Percentiles rank a stretch among this genome's conserved stretches.
Evolutionary conservation across 2,797 vertebrate genomes (phyloP).

Genomic region (Lithobates sylvaticus): DNA sequence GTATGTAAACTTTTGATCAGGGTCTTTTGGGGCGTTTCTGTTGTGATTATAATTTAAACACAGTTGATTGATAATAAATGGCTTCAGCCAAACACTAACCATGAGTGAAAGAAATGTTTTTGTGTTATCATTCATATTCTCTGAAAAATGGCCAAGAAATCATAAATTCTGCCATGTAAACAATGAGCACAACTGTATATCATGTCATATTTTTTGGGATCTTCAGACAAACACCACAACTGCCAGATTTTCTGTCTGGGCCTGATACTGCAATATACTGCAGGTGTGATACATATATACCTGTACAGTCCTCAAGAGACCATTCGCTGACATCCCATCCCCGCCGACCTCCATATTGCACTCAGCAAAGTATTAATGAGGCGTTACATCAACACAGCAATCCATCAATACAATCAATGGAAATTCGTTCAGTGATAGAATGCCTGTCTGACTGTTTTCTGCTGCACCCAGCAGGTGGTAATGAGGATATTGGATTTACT

Average conservation of each 20-base stretch:
- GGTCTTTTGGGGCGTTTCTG: too few species aligned
- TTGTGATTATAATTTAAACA: too few species aligned
- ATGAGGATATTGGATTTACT: conserved; percentile 1
- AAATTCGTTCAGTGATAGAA: background rate
- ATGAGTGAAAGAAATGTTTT: too few species aligned
- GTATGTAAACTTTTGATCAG: too few species aligned
- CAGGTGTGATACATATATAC: background rate
- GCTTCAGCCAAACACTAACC: too few species aligned
- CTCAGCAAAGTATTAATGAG: background rate
- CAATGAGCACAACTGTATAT: too few species aligned
- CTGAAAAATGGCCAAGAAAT: too few species aligned
- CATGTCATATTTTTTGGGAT: too few species aligned
- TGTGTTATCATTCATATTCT: too few species aligned
- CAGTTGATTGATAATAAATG: too few species aligned
- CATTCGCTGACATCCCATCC: background rate
- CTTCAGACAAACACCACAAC: background rate
- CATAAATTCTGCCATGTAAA: too few species aligned
- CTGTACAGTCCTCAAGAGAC: background rate
- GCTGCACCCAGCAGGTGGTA: background rate
- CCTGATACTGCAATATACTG: background rate
- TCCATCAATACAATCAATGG: background rate
- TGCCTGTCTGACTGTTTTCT: background rate
- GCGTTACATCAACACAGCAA: background rate
- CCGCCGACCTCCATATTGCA: background rate
- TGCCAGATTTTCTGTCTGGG: background rate